Base-by-base conservation (phyloP, 1,140 invertebrate species). In the Rhagoletis pomonella region DNA sequence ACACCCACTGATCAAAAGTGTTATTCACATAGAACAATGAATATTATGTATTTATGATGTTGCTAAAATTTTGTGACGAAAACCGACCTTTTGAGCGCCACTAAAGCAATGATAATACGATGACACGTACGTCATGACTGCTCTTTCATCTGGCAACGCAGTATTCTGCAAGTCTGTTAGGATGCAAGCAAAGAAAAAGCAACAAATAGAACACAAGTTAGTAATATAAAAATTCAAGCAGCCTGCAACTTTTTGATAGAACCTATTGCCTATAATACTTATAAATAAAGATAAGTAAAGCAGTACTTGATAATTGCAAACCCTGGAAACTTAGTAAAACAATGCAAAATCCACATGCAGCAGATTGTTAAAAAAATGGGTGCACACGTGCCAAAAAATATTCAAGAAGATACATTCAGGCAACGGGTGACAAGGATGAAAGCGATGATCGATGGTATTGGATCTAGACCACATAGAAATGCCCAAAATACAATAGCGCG, bases 31-130 rank as follows among this genome's bases (percentile, higher is more conserved):
- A 55, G 50, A 55, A 50, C 12, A 7, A 55, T 60, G 14, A 62
- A 86, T 64, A n/a, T 29, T 29, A 29, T 29, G 29, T 29, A 29
- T 29, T 29, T 29, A 29, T 29, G 29, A 29, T 29, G 50, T 81
- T 50, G 19, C 14, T 47, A 55, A 81, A 19, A 60, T 64, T 19
- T 17, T 73, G 29, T 4, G 44, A 81, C 19, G 69, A 59, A 17
- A 92, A 93, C 92, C 92, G 95, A 99, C 99, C 98, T 99, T 99
- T 95, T 99, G 98, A 90, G 98, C 98, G 93, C 98, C 98, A 94
- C 98, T 98, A 96, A 99, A 99, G 94, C 98, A 98, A 95, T 99
- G 99, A 95, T 99, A 99, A 95, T 99, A 99, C 87, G 98, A 99
- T 44, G 99, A 99, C 88, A 99, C 98, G 94, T 99, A 99, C 89